Evolutionary conservation across 2,888 invertebrate genomes (phyloP), one percentile per base, ranked within the genome.

Genomic region (Hirtodrosophila trivittata): DNA sequence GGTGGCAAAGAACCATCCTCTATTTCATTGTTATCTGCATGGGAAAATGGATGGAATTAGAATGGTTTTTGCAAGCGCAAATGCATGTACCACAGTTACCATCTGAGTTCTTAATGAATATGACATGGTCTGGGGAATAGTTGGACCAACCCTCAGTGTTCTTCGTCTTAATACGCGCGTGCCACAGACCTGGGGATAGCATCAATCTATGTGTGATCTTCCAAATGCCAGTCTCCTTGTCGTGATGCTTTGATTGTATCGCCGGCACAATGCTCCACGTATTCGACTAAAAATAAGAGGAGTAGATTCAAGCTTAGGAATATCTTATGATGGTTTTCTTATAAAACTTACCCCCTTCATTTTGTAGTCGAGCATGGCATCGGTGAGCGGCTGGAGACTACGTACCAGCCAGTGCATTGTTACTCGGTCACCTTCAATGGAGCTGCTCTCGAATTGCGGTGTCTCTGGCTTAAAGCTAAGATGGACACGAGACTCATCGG

Each of bases 101-200:
- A 47, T 83, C 81, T 12, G 70, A 55, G 0, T 80, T 73, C 16
- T 69, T 54, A 14, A 89, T 83, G 41, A 55, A 56, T 41, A 90
- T 83, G 16, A 81, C 75, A 45, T 89, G 83, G 7, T 87, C 77
- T 1, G 73, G 64, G 1, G 90, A 89, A 60, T 89, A 90, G 26
- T 81, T 76, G 1, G 90, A 90, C 90, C 90, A 90, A 5, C 89
- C 90, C 3, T 74, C 46, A 3, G 80, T 87, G 47, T 90, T 90
- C 75, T 78, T 88, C 33, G 89, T 86, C 58, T 84, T 88, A 26
- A 90, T 87, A 12, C 78, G 87, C 1, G 83, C 88, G 58, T 90
- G 89, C 90, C 90, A 90, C 33, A 73, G 58, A 5, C 90, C 90
- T 0, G 87, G 86, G 8, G 75, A 59, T 33, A 90, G 66, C 50